phyloP scores from a whole-genome alignment of 2,113 vertebrate species.

The Oreotragus oreotragus region DNA sequence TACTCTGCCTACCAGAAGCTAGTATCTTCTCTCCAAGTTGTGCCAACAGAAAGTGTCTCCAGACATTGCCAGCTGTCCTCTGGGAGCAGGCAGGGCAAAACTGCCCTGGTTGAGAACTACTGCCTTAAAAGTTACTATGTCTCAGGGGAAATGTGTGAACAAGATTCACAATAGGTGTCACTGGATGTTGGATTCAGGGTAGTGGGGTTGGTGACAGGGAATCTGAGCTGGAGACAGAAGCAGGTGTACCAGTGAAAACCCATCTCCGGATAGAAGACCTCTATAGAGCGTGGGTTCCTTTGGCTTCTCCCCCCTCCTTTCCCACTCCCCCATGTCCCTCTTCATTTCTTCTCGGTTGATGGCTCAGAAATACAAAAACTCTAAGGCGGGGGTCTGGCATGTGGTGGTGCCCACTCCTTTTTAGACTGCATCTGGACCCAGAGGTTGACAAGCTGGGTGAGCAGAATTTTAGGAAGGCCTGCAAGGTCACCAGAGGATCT shows the following conservation, averaged over 20 bases:
- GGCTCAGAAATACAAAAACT: background rate
- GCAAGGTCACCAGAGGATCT: background rate
- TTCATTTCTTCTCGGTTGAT: rapidly evolving
- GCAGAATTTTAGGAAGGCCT: background rate
- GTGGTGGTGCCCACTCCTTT: background rate
- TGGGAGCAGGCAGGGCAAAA: background rate
- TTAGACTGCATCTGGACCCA: background rate
- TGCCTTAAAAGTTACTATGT: background rate
- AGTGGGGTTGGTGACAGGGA: background rate
- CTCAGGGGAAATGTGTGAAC: background rate
- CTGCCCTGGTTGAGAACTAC: background rate
- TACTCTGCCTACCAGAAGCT: background rate
- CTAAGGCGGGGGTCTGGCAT: background rate
- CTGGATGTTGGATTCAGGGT: background rate
- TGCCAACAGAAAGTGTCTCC: background rate
- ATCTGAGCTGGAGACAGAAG: background rate
- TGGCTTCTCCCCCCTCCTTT: background rate
- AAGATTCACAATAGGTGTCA: background rate
- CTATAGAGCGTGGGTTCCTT: background rate
- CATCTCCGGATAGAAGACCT: background rate
- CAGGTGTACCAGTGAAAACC: background rate
- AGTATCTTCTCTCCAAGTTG: background rate
- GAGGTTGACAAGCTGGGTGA: background rate
- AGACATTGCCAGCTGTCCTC: background rate
- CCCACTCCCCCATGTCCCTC: background rate